These are phyloP conservation scores for Tympanoctomys barrerae DNA, from an alignment of 2,797 vertebrate species.

Conservation along the genomic window DNA sequence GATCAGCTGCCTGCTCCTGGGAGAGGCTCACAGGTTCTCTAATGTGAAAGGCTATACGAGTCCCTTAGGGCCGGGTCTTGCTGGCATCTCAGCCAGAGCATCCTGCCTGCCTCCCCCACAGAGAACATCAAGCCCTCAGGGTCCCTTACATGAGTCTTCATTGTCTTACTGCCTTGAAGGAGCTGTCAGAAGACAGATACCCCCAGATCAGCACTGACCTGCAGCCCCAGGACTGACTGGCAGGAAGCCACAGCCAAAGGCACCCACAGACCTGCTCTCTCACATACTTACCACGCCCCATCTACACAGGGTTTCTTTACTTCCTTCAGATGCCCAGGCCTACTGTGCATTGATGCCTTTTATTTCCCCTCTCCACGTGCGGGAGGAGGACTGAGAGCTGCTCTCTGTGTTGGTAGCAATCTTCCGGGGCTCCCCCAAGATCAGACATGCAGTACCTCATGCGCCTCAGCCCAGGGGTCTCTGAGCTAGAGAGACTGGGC, in stretches of 20 bases:
- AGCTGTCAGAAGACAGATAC: background rate
- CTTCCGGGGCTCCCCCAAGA: background rate
- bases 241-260: background rate
- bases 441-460: background rate
- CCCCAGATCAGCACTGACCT: background rate
- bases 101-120: background rate
- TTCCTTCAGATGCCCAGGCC: background rate
- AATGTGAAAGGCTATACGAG: background rate
- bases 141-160: background rate
- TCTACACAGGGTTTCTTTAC: background rate
- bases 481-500: background rate
- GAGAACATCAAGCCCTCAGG: background rate
- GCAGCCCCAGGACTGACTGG: background rate
- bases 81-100: background rate
- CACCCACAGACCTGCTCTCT: background rate
- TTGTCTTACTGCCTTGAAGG: background rate
- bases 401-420: background rate
- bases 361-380: background rate
- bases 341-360: accelerated
- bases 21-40: background rate
- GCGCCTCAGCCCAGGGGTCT: background rate
- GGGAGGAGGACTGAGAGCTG: background rate
- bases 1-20: background rate
- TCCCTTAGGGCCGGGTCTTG: background rate
- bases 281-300: background rate